phyloP scores from a whole-genome alignment of 2,888 invertebrate genomes.

The Eupithecia pulchellata region DNA sequence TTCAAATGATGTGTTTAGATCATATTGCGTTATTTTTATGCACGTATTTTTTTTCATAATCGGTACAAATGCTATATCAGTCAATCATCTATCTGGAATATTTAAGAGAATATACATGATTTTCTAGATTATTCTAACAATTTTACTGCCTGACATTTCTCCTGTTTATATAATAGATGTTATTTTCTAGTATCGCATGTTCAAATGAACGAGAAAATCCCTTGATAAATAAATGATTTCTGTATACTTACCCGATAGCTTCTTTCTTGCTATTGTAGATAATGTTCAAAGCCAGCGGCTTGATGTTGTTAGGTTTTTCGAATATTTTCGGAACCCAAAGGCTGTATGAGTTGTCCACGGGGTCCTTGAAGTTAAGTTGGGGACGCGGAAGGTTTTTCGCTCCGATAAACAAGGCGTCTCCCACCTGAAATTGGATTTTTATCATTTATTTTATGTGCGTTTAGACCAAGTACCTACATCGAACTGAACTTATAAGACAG shows the following conservation, averaged over 20 bases:
- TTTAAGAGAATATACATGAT: not conserved
- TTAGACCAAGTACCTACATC: no score
- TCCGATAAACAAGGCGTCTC: conserved; percentile 85
- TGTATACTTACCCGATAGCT: conserved; percentile 80
- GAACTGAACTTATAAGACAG: no score
- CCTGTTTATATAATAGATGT: no score
- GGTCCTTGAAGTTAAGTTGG: conserved; percentile 93
- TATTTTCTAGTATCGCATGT: not conserved
- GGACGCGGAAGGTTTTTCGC: conserved; percentile 92
- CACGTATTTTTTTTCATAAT: not conserved
- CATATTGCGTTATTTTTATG: not conserved
- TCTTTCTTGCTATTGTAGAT: conserved; percentile 88
- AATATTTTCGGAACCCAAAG: conserved; percentile 94
- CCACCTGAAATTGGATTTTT: conserved; percentile 50
- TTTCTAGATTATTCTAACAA: not conserved
- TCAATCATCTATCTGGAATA: no score
- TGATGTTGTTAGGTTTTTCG: conserved; percentile 94
- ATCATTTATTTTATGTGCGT: no score
- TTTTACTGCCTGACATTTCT: no score
- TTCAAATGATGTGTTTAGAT: not conserved
- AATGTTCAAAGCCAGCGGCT: conserved; percentile 90
- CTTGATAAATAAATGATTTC: not conserved
- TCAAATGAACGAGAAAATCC: not conserved
- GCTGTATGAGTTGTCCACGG: conserved; percentile 91
- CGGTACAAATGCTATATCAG: not conserved